phyloP scores from a whole-genome alignment of 2,888 invertebrate species.

The Chironomus riparius region DNA sequence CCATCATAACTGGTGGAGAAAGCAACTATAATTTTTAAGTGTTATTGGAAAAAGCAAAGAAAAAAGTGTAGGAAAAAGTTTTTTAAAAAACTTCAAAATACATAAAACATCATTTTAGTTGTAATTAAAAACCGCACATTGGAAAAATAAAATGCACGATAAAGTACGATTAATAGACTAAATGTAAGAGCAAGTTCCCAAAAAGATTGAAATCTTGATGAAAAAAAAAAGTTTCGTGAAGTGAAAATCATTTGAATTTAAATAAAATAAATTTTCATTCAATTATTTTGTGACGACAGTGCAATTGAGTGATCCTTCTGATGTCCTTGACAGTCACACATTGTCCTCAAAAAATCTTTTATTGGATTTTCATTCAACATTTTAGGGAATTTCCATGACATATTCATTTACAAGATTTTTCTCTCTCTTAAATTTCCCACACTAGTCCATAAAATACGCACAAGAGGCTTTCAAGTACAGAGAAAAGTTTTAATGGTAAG shows the following conservation, averaged over 20 bases:
- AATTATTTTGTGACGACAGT: background rate
- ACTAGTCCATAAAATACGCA: background rate
- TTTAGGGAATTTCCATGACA: background rate
- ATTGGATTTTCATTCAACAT: slow-evolving; percentile 16
- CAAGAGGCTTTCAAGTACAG: background rate
- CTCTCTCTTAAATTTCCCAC: background rate
- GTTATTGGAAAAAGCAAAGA: background rate
- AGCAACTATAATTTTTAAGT: background rate
- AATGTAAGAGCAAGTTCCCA: background rate
- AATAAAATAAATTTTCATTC: background rate
- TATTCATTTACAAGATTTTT: background rate
- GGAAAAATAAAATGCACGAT: background rate
- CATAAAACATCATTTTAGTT: background rate
- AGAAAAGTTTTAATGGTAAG: slow-evolving; percentile 3
- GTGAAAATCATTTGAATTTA: background rate
- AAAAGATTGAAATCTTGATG: background rate
- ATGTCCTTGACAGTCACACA: slow-evolving; percentile 11
- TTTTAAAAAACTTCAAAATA: background rate
- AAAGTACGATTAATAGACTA: background rate
- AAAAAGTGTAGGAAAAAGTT: background rate
- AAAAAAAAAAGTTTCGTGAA: background rate
- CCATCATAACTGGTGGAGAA: background rate
- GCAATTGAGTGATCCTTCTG: background rate
- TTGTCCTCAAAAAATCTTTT: background rate
- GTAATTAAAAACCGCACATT: background rate